These are phyloP conservation scores for Sesamia nonagrioides DNA, from an alignment of 1,140 invertebrate species.

Conservation along the genomic window DNA sequence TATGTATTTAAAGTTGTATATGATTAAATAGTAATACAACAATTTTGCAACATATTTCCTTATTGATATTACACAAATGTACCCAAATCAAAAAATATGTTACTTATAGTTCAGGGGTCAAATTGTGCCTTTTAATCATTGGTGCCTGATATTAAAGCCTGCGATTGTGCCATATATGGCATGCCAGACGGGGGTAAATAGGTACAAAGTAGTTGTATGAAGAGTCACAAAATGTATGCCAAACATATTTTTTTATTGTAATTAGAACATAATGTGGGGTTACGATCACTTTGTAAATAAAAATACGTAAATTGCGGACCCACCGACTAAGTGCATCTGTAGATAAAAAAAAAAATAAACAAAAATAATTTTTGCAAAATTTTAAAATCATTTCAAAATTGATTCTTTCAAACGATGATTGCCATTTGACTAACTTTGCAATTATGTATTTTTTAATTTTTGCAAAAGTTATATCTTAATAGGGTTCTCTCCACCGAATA, in stretches of 20 bases:
- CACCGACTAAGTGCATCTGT: conserved; percentile 78
- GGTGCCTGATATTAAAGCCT: conserved; percentile 69
- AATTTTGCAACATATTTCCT: conserved; percentile 19
- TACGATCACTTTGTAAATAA: conserved; percentile 72
- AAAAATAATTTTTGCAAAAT: conserved; percentile 47
- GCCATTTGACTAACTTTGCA: not conserved
- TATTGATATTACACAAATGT: conserved; percentile 65
- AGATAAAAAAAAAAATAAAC: conserved; percentile 53
- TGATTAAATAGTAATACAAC: not conserved
- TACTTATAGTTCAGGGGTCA: conserved; percentile 44
- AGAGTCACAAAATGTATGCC: conserved; percentile 85
- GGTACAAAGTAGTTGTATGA: conserved; percentile 76
- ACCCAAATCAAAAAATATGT: conserved; percentile 22
- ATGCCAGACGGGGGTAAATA: conserved; percentile 61
- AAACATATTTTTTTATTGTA: conserved; percentile 72
- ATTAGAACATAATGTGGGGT: conserved; percentile 62
- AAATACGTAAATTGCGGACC: conserved; percentile 73
- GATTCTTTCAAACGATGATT: not conserved
- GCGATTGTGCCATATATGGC: conserved; percentile 74
- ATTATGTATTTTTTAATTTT: conserved; percentile 44
- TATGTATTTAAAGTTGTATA: conserved; percentile 32
- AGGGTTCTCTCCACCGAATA: conserved; percentile 73
- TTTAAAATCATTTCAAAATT: conserved; percentile 5
- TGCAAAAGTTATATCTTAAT: conserved; percentile 54
- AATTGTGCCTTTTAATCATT: conserved; percentile 74